phyloP scores from a whole-genome alignment of 2,113 vertebrate species.

The Paradoxurus hermaphroditus region DNA sequence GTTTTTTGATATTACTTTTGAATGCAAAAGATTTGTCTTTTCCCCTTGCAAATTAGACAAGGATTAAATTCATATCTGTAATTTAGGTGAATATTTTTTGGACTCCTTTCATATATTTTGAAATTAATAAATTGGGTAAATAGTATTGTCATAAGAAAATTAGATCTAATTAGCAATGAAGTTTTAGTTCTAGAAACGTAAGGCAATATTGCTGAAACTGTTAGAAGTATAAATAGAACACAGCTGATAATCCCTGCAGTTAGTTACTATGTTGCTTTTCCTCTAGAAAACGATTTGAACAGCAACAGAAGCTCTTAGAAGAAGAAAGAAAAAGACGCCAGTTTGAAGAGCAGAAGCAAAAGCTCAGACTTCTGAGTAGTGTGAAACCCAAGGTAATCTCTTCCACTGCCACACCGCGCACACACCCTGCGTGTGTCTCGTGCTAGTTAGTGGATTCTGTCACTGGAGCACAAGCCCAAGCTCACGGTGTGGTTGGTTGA shows the following conservation, averaged over 20 bases:
- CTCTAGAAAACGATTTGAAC: conserved; percentile 91
- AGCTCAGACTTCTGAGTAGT: conserved; percentile 96
- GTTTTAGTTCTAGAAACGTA: background rate
- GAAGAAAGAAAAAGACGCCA: conserved; percentile 97
- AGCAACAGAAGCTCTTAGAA: conserved; percentile 97
- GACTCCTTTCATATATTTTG: conserved; percentile 28
- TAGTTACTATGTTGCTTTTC: conserved; percentile 42
- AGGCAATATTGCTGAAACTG: background rate
- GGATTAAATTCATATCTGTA: background rate
- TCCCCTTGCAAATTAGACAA: conserved; percentile 1
- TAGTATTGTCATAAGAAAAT: background rate
- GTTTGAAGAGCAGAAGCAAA: conserved; percentile 99
- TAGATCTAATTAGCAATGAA: conserved; percentile 10
- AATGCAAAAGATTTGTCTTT: background rate
- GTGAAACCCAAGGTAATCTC: conserved; percentile 94
- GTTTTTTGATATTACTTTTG: background rate
- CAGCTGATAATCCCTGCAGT: background rate
- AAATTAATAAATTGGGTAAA: background rate
- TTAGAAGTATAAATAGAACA: background rate
- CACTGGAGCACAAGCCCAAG: background rate
- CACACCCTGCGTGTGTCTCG: background rate
- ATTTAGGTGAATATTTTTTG: conserved; percentile 40
- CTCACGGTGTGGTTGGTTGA: background rate
- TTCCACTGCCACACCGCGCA: background rate
- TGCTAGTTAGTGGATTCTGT: background rate